Evolutionary conservation across 2,888 invertebrate species (phyloP), one percentile per base, ranked within the genome.

Genomic region (Helicoverpa assulta): DNA sequence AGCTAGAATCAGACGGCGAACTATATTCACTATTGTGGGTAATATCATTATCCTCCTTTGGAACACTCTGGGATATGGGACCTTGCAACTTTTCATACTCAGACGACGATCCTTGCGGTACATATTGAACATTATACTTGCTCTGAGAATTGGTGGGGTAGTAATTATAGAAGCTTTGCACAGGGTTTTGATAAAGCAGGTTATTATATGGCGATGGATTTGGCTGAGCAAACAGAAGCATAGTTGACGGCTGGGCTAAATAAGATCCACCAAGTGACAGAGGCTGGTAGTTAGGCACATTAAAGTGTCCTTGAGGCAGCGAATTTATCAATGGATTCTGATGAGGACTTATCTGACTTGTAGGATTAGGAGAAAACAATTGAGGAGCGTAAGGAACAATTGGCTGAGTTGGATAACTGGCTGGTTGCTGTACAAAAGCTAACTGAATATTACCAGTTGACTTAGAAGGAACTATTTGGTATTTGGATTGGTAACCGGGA

Each of bases 401-500:
- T 2, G 89, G 79, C 5, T 88, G 88, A 7, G 89, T 81, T 7
- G 89, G 87, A 62, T 89, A 92, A 59, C 78, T 83, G 1, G 87
- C 75, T 0, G 91, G 90, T 40, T 92, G 94, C 57, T 92, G 95
- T 14, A 95, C 69, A 16, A 94, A 80, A 40, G 94, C 89, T 12
- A 95, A 72, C 77, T 96, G 96, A 2, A 94, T 83, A 55, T 93
- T 93, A 1, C 93, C 92, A 6, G 85, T 77, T 19, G 88, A 73
- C 76, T 95, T 96, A 0, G 93, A 85, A 1, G 94, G 92, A 2
- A 94, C 83, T 19, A 94, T 67, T 84, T 96, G 95, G 67, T 94
- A 95, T 73, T 95, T 96, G 0, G 93, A 84, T 77, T 96, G 96
- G 69, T 94, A 95, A 2, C 94, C 95, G n/a, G 92, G 86, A 78